A percentile compares a stretch with the other conserved stretches of the same genome.
These are phyloP conservation scores for Eumaeus atala DNA, from an alignment of 1,140 invertebrate genomes.

Conservation along the genomic window DNA sequence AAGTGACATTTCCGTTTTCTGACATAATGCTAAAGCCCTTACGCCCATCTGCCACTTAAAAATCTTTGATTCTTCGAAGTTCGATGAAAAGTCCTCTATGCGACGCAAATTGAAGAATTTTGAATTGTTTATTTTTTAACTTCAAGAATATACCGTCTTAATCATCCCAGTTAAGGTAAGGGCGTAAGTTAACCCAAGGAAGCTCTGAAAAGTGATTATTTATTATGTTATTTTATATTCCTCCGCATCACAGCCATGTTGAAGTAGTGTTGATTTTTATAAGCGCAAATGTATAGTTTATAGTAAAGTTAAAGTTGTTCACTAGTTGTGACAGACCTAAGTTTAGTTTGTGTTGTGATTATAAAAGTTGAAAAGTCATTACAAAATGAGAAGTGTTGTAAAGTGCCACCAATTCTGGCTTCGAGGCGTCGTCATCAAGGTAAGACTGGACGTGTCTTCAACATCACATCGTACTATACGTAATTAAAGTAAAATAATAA, in stretches of 20 bases:
- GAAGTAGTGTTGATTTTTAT: conserved; percentile 73
- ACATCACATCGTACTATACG: conserved; percentile 58
- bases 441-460: conserved; percentile 71
- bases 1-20: neutral
- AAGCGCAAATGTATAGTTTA: conserved; percentile 66
- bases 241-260: conserved; percentile 72
- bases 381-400: conserved; percentile 69
- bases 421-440: conserved; percentile 66
- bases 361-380: conserved; percentile 66
- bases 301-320: conserved; percentile 63
- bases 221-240: conserved; percentile 68
- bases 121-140: conserved; percentile 46
- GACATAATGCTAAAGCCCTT: conserved; percentile 7
- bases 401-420: conserved; percentile 67
- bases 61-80: conserved; percentile 35
- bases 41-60: conserved; percentile 11
- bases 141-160: conserved; percentile 66
- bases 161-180: conserved; percentile 70
- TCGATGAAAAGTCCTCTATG: conserved; percentile 44
- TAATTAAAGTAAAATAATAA: conserved; percentile 19
- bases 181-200: conserved; percentile 67
- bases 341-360: conserved; percentile 71
- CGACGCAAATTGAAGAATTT: conserved; percentile 63
- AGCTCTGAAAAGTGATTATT: conserved; percentile 70
- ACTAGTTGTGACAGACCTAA: conserved; percentile 71